Conservation (phyloP, 2,797 vertebrate genomes). For the Alcedo quadribrachys region DNA sequence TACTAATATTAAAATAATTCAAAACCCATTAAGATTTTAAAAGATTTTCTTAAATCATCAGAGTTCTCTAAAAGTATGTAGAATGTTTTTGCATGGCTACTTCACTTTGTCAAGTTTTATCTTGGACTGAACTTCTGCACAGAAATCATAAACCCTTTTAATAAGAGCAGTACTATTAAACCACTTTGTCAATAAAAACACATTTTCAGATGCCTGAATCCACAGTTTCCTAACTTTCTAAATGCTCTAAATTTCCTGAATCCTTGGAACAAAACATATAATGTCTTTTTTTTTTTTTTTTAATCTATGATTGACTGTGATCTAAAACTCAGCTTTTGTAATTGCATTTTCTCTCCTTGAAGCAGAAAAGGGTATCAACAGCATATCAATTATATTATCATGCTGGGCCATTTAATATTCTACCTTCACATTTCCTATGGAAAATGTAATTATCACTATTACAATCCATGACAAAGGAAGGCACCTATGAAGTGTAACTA, state of each 20-base stretch:
- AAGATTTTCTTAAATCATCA: not conserved
- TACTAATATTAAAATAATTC: not conserved
- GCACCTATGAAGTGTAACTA: not conserved
- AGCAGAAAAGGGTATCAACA: not conserved
- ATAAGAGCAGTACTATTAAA: constrained; percentile 27
- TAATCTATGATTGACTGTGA: not conserved
- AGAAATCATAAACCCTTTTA: constrained; percentile 31
- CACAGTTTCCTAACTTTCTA: constrained; percentile 44
- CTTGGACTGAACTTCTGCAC: constrained; percentile 39
- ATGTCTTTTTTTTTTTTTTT: not conserved
- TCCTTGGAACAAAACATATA: not conserved
- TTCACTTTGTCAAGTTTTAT: constrained; percentile 40
- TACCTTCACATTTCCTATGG: constrained; percentile 12
- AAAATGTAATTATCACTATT: constrained; percentile 36
- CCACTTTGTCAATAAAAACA: constrained; percentile 31
- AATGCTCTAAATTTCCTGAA: constrained; percentile 26
- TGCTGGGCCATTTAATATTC: not conserved
- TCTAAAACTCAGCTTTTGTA: not conserved
- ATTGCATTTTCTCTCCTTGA: not conserved
- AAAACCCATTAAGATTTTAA: not conserved
- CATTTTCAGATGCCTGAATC: constrained; percentile 30
- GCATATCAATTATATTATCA: constrained; percentile 4
- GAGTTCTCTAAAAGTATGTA: constrained; percentile 12
- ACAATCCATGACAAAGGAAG: constrained; percentile 14
- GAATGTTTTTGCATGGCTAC: constrained; percentile 13